Conservation (phyloP, 2,797 vertebrate genomes). For the Miichthys miiuy region DNA sequence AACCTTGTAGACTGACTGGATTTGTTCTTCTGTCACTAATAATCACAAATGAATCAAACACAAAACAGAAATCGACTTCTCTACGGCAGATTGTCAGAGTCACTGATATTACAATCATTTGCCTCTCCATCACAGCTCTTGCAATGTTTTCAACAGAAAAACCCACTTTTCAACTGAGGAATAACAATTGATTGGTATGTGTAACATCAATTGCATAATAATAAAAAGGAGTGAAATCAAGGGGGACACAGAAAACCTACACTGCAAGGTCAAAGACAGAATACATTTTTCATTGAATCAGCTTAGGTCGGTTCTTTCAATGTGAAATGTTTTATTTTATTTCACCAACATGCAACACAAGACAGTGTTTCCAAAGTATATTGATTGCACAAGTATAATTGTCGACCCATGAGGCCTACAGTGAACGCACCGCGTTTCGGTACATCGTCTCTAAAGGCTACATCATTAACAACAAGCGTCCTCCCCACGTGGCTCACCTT, state of each 20-base stretch:
- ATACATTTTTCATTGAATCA: neutral
- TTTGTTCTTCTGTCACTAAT: neutral
- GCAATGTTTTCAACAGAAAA: neutral
- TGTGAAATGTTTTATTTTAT: neutral
- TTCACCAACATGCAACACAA: neutral
- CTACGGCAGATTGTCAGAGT: neutral
- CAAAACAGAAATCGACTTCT: neutral
- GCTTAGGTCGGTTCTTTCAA: neutral
- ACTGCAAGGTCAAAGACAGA: neutral
- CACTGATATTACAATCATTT: neutral
- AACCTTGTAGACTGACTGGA: neutral
- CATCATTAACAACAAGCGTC: too few species aligned
- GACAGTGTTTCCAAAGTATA: too few species aligned
- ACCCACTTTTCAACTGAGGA: neutral
- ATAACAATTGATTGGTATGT: neutral
- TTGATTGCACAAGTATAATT: too few species aligned
- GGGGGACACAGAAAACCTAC: neutral
- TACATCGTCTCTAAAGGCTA: too few species aligned
- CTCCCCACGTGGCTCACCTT: too few species aligned
- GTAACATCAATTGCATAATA: too few species aligned
- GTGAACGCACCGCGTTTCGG: too few species aligned
- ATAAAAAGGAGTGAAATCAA: neutral
- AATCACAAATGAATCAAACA: neutral
- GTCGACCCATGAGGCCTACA: too few species aligned
- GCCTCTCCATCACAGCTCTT: neutral